These are phyloP conservation scores for Drosophila putrida DNA, from an alignment of 2,888 invertebrate genomes.

Conservation along the genomic window DNA sequence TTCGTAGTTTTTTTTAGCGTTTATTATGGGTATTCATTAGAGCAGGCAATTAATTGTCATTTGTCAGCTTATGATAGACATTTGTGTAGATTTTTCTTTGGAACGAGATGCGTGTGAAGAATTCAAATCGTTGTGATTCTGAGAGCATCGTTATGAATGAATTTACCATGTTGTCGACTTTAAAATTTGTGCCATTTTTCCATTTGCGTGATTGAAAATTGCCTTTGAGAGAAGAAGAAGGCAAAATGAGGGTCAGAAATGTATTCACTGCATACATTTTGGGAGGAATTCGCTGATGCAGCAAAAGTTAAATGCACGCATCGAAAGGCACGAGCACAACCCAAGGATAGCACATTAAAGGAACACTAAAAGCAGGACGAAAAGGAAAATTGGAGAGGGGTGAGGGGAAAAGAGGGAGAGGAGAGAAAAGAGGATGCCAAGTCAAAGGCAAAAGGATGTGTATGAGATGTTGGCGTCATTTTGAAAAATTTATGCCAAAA, in stretches of 20 bases:
- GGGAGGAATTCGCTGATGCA: constrained; percentile 32
- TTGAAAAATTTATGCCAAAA: constrained; percentile 55
- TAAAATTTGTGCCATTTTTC: constrained; percentile 19
- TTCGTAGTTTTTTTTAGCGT: constrained; percentile 11
- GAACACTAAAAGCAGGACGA: not conserved
- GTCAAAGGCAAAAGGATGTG: constrained; percentile 4
- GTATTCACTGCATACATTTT: constrained; percentile 34
- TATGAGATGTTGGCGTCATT: constrained; percentile 38
- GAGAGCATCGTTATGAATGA: constrained; percentile 50
- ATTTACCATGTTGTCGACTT: constrained; percentile 4
- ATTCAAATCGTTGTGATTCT: not conserved
- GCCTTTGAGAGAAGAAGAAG: not conserved
- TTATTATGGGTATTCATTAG: constrained; percentile 50
- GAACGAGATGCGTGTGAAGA: constrained; percentile 3
- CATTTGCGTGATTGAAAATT: constrained; percentile 52
- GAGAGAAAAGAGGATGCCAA: not conserved
- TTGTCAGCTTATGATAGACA: constrained; percentile 61
- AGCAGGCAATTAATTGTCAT: constrained; percentile 77
- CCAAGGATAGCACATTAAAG: not conserved
- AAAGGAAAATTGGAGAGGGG: not conserved
- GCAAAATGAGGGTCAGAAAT: constrained; percentile 21
- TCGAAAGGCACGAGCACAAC: constrained; percentile 22
- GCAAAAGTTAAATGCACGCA: constrained; percentile 41
- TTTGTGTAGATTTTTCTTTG: constrained; percentile 10
- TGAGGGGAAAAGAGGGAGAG: not conserved